phyloP scores from a whole-genome alignment of 64 coral and sea anemone species.

The Pocillopora verrucosa region DNA sequence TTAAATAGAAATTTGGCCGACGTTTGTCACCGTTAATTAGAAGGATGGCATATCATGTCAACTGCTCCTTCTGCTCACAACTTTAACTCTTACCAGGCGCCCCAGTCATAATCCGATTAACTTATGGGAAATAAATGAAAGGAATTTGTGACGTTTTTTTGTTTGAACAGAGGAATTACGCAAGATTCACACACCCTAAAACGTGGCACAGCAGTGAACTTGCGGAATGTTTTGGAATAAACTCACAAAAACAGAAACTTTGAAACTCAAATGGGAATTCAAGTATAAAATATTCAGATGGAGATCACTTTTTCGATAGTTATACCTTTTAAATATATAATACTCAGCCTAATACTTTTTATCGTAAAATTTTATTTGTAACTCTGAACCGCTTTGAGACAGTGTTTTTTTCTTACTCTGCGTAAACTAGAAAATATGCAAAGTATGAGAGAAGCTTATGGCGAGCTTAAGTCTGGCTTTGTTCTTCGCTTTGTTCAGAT shows the following conservation, averaged over 20 bases:
- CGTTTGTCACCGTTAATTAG: too few relatives aligned
- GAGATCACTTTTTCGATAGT: too few relatives aligned
- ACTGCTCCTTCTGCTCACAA: background rate
- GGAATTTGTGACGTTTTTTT: background rate
- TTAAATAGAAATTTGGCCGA: too few relatives aligned
- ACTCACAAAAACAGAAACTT: background rate
- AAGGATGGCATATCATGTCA: too few relatives aligned
- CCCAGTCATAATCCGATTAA: background rate
- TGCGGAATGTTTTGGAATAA: background rate
- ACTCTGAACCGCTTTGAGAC: background rate
- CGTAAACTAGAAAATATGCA: slow-evolving; percentile 4
- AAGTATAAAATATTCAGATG: too few relatives aligned
- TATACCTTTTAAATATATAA: too few relatives aligned
- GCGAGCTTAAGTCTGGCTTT: background rate
- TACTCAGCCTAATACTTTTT: too few relatives aligned
- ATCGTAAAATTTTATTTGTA: background rate
- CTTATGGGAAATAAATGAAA: background rate
- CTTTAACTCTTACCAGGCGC: background rate
- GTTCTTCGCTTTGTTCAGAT: slow-evolving; percentile 7
- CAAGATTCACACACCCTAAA: background rate
- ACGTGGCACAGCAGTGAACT: background rate
- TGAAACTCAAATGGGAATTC: background rate
- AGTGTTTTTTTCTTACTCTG: background rate
- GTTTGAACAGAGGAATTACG: background rate
- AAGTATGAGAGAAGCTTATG: background rate